A percentile compares a stretch with the other conserved stretches of the same genome.
phyloP scores from a whole-genome alignment of 1,140 invertebrate genomes.

The Dufourea novaeangliae region DNA sequence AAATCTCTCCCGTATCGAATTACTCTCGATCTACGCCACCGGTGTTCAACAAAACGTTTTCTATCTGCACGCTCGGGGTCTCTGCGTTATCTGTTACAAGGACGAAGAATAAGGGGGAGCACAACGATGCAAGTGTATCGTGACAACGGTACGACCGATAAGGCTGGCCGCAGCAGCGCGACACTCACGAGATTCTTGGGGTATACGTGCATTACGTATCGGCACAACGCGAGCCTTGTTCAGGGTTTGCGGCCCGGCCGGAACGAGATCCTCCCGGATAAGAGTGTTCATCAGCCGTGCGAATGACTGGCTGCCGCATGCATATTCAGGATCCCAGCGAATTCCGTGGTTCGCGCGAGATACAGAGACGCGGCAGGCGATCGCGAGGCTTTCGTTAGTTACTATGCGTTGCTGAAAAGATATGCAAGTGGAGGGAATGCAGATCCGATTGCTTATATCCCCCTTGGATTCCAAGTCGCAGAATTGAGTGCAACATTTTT shows the following conservation, averaged over 20 bases:
- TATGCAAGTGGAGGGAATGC: no score
- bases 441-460: no score
- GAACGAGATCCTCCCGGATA: constrained; percentile 57
- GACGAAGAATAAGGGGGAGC: constrained; percentile 12
- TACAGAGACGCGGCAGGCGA: constrained; percentile 9
- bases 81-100: constrained; percentile 20
- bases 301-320: constrained; percentile 37
- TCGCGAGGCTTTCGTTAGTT: no score
- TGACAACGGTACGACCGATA: constrained; percentile 52
- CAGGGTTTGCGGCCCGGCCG: constrained; percentile 28
- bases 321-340: constrained; percentile 28
- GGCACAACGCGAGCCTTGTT: constrained; percentile 61
- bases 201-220: constrained; percentile 42
- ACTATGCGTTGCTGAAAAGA: no score
- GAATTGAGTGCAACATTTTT: no score
- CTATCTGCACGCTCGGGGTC: constrained; percentile 5
- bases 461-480: no score
- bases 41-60: constrained; percentile 23
- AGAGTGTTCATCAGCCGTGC: constrained; percentile 55
- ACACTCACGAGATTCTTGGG: constrained; percentile 56
- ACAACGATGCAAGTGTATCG: constrained; percentile 39
- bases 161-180: constrained; percentile 15
- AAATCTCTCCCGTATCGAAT: no score
- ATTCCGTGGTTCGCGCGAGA: constrained; percentile 13
- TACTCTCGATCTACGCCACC: no score